phyloP scores from a whole-genome alignment of 1,140 invertebrate species.

The Drosophila parabipectinata region DNA sequence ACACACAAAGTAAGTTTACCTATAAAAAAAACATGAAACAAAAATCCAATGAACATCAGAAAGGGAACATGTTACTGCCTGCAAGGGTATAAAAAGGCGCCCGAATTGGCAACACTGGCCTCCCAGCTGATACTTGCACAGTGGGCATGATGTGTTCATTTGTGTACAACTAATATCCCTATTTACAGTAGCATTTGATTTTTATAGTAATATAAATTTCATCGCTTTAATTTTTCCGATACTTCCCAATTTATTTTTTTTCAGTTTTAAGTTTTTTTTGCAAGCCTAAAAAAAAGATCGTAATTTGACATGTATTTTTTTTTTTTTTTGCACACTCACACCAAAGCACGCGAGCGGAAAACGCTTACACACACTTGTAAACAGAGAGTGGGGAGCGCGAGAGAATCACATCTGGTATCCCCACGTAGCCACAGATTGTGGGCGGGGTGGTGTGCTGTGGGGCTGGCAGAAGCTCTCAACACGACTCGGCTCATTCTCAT shows the following conservation, averaged over 20 bases:
- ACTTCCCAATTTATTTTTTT: background rate
- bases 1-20: conserved; percentile 88
- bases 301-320: conserved; percentile 31
- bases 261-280: background rate
- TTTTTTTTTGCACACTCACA: conserved; percentile 35
- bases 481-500: conserved; percentile 41
- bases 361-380: conserved; percentile 8
- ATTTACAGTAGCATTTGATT: conserved; percentile 39
- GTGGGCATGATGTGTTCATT: conserved; percentile 25
- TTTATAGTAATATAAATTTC: too few species aligned
- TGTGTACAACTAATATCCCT: conserved; percentile 1
- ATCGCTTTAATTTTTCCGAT: conserved; percentile 1
- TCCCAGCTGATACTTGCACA: conserved; percentile 65
- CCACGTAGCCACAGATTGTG: conserved; percentile 42
- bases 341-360: conserved; percentile 7
- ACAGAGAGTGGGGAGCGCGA: conserved; percentile 11
- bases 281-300: conserved; percentile 38
- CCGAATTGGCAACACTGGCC: conserved; percentile 42
- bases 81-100: background rate
- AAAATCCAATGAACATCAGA: too few species aligned
- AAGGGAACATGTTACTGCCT: background rate
- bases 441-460: conserved; percentile 33
- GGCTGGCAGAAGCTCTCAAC: conserved; percentile 35
- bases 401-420: conserved; percentile 33
- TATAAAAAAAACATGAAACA: too few species aligned